Evolutionary conservation across 2,888 invertebrate species (phyloP).

Genomic region (Philopedon plagiatum): DNA sequence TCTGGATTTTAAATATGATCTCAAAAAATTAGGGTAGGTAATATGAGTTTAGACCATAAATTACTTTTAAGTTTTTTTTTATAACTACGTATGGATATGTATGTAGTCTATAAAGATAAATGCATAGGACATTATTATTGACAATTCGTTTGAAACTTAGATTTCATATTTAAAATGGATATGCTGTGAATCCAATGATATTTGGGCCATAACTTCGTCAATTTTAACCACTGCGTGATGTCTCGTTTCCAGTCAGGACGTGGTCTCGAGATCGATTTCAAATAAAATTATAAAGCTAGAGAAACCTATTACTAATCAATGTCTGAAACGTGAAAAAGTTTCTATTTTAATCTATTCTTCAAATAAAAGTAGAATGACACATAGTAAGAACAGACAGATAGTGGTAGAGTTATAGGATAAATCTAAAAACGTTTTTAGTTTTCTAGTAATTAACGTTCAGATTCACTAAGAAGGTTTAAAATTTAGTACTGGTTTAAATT

Average conservation of each 20-base stretch:
- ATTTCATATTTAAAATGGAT: too few species aligned
- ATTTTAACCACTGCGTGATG: slow-evolving; percentile 1
- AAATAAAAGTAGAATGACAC: neutral
- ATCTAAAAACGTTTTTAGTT: neutral
- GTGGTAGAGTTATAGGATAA: neutral
- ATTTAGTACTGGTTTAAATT: too few species aligned
- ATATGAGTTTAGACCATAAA: too few species aligned
- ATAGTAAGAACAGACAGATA: neutral
- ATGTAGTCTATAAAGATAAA: too few species aligned
- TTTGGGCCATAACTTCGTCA: neutral
- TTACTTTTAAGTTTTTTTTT: too few species aligned
- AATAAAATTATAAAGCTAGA: slow-evolving; percentile 35
- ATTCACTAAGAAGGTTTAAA: too few species aligned
- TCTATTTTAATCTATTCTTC: slow-evolving; percentile 1
- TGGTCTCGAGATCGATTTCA: slow-evolving; percentile 33
- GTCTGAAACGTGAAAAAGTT: slow-evolving; percentile 13
- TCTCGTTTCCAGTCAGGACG: slow-evolving; percentile 28
- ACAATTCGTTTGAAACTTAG: too few species aligned
- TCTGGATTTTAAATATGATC: too few species aligned
- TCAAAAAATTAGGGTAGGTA: too few species aligned
- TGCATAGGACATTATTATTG: too few species aligned
- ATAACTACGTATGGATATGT: too few species aligned
- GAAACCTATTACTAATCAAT: slow-evolving; percentile 34
- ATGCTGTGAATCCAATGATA: too few species aligned
- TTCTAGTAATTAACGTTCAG: neutral